Evolutionary conservation across 2,797 vertebrate genomes (phyloP).

Genomic region (Pelobates cultripes): DNA sequence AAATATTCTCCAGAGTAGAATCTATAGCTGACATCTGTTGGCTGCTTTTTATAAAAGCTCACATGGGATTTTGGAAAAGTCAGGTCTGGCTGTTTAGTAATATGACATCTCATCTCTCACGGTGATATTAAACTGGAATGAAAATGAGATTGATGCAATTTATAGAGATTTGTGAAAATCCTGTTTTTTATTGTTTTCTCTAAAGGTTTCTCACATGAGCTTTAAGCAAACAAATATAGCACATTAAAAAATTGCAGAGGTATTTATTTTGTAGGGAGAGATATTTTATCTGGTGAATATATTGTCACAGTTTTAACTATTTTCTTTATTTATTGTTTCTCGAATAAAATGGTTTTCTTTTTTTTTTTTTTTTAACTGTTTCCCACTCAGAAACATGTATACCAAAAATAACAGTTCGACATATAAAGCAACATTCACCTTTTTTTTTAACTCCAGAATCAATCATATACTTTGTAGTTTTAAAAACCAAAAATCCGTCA

Average conservation of each 20-base stretch:
- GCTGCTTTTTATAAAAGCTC: slow-evolving; percentile 21
- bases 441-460: too few species aligned
- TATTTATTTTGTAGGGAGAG: neutral
- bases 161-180: slow-evolving; percentile 17
- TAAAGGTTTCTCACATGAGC: slow-evolving; percentile 1
- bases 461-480: too few species aligned
- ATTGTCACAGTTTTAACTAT: too few species aligned
- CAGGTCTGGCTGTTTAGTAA: slow-evolving; percentile 17
- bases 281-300: too few species aligned
- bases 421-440: too few species aligned
- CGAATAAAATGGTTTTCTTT: too few species aligned
- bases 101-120: neutral
- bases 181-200: slow-evolving; percentile 29
- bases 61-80: slow-evolving; percentile 48
- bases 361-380: too few species aligned
- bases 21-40: slow-evolving; percentile 49
- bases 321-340: too few species aligned
- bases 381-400: too few species aligned
- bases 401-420: too few species aligned
- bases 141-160: slow-evolving; percentile 32
- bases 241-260: neutral
- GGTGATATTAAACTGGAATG: slow-evolving; percentile 23
- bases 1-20: slow-evolving; percentile 27
- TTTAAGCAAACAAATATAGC: neutral
- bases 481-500: too few species aligned